phyloP scores from a whole-genome alignment of 2,888 invertebrate genomes.

The Ormyrus labotus region DNA sequence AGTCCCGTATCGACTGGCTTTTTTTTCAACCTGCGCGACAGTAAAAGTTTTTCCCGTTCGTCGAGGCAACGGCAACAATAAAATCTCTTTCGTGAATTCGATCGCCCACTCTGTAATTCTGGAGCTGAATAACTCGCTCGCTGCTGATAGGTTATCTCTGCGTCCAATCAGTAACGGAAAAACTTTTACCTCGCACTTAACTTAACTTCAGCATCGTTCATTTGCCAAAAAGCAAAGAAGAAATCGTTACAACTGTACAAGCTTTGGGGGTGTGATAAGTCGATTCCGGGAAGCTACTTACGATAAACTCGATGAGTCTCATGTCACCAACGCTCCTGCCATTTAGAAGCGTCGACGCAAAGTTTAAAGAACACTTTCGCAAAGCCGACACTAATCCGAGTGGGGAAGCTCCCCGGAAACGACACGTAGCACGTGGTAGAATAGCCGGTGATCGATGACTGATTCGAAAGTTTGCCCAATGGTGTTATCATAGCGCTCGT shows the following conservation, averaged over 20 bases:
- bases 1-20: background rate
- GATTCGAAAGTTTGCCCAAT: constrained; percentile 44
- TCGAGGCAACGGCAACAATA: no score
- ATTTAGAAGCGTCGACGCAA: constrained; percentile 2
- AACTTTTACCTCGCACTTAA: background rate
- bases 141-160: background rate
- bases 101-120: no score
- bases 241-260: constrained; percentile 21
- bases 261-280: constrained; percentile 29
- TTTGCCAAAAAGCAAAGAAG: background rate
- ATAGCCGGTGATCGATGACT: constrained; percentile 52
- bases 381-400: background rate
- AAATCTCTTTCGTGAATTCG: background rate
- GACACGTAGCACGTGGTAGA: constrained; percentile 51
- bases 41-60: constrained; percentile 15
- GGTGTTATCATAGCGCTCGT: constrained; percentile 42
- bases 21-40: background rate
- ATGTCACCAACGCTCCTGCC: background rate
- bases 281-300: constrained; percentile 41
- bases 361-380: constrained; percentile 24
- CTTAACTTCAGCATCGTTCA: constrained; percentile 2
- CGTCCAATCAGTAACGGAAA: background rate
- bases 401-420: constrained; percentile 22
- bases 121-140: background rate
- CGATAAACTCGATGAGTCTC: constrained; percentile 17